Percentiles rank a stretch among this genome's conserved stretches.
Conservation (phyloP, 2,888 invertebrate genomes). For the Sympetrum striolatum region DNA sequence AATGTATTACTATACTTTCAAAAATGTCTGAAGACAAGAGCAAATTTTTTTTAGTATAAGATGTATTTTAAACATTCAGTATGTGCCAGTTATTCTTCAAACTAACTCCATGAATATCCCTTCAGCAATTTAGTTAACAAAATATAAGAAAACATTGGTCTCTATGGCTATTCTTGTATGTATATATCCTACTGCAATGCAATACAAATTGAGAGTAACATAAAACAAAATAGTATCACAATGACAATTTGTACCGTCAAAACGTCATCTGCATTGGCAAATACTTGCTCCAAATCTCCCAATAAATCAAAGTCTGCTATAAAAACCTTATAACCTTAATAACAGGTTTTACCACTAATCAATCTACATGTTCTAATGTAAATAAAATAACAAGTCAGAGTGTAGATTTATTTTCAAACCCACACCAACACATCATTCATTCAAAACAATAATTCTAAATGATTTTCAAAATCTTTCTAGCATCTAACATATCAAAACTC, state of each 20-base stretch:
- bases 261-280: constrained; percentile 50
- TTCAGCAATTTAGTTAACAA: constrained; percentile 46
- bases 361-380: constrained; percentile 46
- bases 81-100: constrained; percentile 20
- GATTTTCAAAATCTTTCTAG: constrained; percentile 43
- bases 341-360: constrained; percentile 45
- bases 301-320: constrained; percentile 47
- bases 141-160: constrained; percentile 47
- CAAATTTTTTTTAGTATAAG: not conserved
- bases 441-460: constrained; percentile 46
- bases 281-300: constrained; percentile 48
- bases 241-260: constrained; percentile 51
- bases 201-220: constrained; percentile 49
- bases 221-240: constrained; percentile 50
- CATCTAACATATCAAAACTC: constrained; percentile 48
- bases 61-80: not conserved
- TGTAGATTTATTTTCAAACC: constrained; percentile 46
- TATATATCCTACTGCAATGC: constrained; percentile 49
- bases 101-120: constrained; percentile 47
- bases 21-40: not conserved
- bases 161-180: constrained; percentile 47
- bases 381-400: constrained; percentile 47
- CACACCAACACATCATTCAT: constrained; percentile 47
- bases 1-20: constrained; percentile 9
- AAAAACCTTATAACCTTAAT: constrained; percentile 47